phyloP scores from a whole-genome alignment of 2,113 vertebrate species.

The Trochalopteron elliotii region DNA sequence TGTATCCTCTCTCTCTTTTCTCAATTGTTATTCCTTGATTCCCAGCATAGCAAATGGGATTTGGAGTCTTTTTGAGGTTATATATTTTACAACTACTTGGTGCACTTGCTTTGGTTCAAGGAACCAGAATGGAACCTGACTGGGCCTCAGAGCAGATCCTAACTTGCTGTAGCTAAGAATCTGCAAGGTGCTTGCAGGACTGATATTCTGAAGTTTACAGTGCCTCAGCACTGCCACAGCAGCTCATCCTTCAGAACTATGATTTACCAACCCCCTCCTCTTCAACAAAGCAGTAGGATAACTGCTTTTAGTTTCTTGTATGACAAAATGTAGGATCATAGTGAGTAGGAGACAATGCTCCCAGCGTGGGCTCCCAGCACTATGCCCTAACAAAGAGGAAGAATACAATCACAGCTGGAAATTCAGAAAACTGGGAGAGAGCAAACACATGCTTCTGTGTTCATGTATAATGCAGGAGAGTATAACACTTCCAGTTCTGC shows the following conservation, averaged over 20 bases:
- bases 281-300: not conserved
- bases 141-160: not conserved
- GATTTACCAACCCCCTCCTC: not conserved
- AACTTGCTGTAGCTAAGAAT: not conserved
- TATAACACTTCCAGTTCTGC: not conserved
- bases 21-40: not conserved
- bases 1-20: not conserved
- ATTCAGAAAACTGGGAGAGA: not conserved
- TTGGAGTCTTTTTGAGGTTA: not conserved
- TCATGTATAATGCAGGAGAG: not conserved
- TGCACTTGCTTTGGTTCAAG: not conserved
- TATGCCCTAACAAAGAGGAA: not conserved
- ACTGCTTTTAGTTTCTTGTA: not conserved
- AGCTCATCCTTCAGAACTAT: not conserved
- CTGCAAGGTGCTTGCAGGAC: not conserved
- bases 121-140: accelerated
- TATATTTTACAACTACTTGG: not conserved
- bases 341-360: not conserved
- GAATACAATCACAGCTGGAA: not conserved
- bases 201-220: not conserved
- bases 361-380: not conserved
- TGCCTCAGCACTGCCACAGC: not conserved
- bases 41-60: not conserved
- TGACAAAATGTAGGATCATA: not conserved
- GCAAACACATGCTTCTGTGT: not conserved